phyloP scores from a whole-genome alignment of 1,140 invertebrate genomes.

The Thaumetopoea pityocampa region DNA sequence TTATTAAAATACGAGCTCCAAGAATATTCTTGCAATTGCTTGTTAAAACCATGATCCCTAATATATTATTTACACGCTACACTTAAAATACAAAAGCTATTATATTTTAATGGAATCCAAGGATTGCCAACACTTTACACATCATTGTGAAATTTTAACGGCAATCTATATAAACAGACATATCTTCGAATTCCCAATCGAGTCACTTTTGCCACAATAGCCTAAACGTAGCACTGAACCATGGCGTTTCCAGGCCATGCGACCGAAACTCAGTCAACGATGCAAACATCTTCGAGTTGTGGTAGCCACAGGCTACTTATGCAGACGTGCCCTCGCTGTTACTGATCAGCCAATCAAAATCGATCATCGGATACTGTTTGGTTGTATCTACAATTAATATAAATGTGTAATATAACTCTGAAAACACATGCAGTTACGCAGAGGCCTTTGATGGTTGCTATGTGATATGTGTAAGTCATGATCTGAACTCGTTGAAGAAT shows the following conservation, averaged over 20 bases:
- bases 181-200: not conserved
- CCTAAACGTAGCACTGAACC: conserved; percentile 29
- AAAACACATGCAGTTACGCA: conserved; percentile 16
- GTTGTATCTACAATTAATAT: conserved; percentile 75
- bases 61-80: too few relatives aligned
- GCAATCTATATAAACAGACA: too few relatives aligned
- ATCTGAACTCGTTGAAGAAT: too few relatives aligned
- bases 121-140: too few relatives aligned
- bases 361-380: conserved; percentile 74
- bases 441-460: conserved; percentile 7
- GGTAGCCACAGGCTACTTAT: conserved; percentile 51
- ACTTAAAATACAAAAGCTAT: too few relatives aligned
- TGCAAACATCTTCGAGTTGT: conserved; percentile 41
- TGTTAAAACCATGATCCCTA: too few relatives aligned
- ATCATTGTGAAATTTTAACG: too few relatives aligned
- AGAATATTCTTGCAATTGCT: too few relatives aligned
- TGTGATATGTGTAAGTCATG: conserved; percentile 12
- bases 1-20: too few relatives aligned
- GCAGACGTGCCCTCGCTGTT: conserved; percentile 57
- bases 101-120: too few relatives aligned
- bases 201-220: conserved; percentile 8
- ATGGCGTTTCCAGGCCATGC: conserved; percentile 27
- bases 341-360: conserved; percentile 75
- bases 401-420: conserved; percentile 56
- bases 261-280: conserved; percentile 30